These are phyloP conservation scores for Macrobrachium rosenbergii DNA, from an alignment of 1,140 invertebrate species.

Conservation along the genomic window DNA sequence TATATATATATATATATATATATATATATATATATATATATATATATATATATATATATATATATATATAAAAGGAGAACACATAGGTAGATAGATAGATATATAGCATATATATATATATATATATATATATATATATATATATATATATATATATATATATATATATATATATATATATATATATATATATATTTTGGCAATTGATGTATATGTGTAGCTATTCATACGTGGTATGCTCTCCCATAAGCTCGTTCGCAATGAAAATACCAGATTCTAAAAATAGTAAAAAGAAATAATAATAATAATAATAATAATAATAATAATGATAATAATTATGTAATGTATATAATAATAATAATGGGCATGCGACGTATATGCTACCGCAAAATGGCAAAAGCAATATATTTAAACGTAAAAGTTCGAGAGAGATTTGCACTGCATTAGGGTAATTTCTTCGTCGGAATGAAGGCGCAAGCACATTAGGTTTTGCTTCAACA, in stretches of 20 bases:
- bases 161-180: not conserved
- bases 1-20: slow-evolving; percentile 18
- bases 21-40: slow-evolving; percentile 7
- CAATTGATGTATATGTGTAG: not conserved
- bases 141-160: not conserved
- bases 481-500: no score
- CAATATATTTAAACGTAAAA: no score
- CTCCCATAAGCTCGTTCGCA: not conserved
- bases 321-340: no score
- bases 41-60: not conserved
- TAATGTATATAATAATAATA: no score
- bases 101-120: not conserved
- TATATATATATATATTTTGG: not conserved
- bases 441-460: no score
- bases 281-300: not conserved
- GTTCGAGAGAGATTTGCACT: no score
- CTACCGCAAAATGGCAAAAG: no score
- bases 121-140: not conserved
- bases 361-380: not conserved
- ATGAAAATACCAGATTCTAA: not conserved
- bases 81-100: not conserved
- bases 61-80: no score
- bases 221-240: not conserved
- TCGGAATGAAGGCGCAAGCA: no score
- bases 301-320: no score